A percentile compares a stretch with the other conserved stretches of the same genome.
Conservation (phyloP, 2,113 vertebrate genomes). For the Amia ocellicauda region DNA sequence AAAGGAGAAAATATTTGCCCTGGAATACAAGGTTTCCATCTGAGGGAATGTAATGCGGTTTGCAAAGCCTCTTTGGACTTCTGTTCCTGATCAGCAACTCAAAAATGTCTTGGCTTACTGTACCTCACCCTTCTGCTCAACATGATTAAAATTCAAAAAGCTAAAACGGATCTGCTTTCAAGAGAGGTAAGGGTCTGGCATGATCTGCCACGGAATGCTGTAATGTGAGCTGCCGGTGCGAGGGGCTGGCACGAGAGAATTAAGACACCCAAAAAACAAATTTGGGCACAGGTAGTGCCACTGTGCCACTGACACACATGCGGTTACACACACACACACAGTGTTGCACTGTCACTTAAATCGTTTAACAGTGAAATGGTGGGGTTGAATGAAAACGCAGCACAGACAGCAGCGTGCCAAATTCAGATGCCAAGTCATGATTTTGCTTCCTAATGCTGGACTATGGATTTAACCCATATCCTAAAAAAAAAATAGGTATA, state of each 20-base stretch:
- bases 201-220: conserved; percentile 64
- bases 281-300: conserved; percentile 15
- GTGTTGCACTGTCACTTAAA: too few species aligned
- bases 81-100: conserved; percentile 51
- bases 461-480: too few species aligned
- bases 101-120: conserved; percentile 53
- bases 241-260: conserved; percentile 24
- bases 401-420: too few species aligned
- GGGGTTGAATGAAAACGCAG: too few species aligned
- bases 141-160: conserved; percentile 54
- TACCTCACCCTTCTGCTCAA: conserved; percentile 40
- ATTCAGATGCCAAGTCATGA: too few species aligned
- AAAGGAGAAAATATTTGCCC: conserved; percentile 51
- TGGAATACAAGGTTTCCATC: conserved; percentile 32
- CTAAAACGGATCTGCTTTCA: conserved; percentile 32
- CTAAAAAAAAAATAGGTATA: too few species aligned
- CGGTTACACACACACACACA: too few species aligned
- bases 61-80: conserved; percentile 51
- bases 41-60: conserved; percentile 46
- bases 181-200: conserved; percentile 23
- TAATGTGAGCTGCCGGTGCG: conserved; percentile 36
- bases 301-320: background rate
- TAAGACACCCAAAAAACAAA: conserved; percentile 20
- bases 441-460: too few species aligned
- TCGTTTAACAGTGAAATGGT: too few species aligned